Evolutionary conservation across 2,797 vertebrate species (phyloP).

Genomic region (Acanthurus lineatus): DNA sequence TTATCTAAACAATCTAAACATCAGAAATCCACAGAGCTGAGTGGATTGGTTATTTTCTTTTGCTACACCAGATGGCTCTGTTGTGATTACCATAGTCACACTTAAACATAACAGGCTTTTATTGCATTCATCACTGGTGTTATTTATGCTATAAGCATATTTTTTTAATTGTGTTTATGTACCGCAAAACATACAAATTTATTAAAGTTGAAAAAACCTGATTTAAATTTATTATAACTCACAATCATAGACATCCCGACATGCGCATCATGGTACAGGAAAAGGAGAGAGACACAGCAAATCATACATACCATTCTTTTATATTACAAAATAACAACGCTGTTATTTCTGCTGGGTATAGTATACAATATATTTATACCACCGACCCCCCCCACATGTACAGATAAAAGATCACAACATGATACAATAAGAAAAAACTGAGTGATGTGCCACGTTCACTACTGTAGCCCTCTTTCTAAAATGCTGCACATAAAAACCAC

Average conservation of each 20-base stretch:
- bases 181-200: conserved; percentile 32
- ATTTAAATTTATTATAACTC: conserved; percentile 88
- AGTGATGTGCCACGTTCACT: conserved; percentile 66
- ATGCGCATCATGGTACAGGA: conserved; percentile 86
- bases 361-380: conserved; percentile 78
- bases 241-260: conserved; percentile 85
- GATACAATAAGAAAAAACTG: conserved; percentile 69
- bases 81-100: background rate
- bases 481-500: conserved; percentile 58
- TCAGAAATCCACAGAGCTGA: background rate
- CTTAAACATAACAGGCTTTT: background rate
- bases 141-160: background rate
- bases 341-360: conserved; percentile 79
- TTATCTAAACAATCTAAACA: background rate
- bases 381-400: conserved; percentile 53
- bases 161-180: background rate
- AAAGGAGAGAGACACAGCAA: conserved; percentile 83
- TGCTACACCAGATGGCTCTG: background rate
- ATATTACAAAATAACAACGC: conserved; percentile 90
- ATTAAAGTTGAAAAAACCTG: conserved; percentile 81
- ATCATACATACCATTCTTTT: conserved; percentile 88
- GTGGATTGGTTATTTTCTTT: background rate
- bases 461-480: conserved; percentile 83
- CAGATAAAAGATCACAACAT: conserved; percentile 67
- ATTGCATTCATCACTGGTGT: background rate